Conservation (phyloP, 2,888 invertebrate genomes). For the Aproaerema taeniolella region DNA sequence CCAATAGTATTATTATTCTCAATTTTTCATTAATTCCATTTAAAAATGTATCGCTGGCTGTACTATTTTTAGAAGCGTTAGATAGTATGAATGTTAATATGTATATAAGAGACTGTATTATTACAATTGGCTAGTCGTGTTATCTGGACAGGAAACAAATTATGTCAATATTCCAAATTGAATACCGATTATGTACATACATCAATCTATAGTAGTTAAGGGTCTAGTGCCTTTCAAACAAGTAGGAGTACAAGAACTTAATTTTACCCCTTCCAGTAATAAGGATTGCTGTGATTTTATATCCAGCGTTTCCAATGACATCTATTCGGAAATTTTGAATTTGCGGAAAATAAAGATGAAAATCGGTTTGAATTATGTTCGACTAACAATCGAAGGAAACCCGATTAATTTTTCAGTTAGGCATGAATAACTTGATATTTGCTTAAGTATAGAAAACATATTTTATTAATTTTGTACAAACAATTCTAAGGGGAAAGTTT, state of each 20-base stretch:
- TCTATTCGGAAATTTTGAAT: no score
- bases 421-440: no score
- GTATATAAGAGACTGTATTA: constrained; percentile 34
- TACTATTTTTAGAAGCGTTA: constrained; percentile 30
- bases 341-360: no score
- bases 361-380: no score
- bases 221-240: constrained; percentile 71
- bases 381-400: no score
- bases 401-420: no score
- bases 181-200: constrained; percentile 61
- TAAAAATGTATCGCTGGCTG: constrained; percentile 39
- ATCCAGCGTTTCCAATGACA: no score
- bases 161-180: constrained; percentile 35
- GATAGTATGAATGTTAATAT: constrained; percentile 24
- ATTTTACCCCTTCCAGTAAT: constrained; percentile 24
- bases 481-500: no score
- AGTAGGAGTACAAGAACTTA: constrained; percentile 62
- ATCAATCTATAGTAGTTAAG: constrained; percentile 67
- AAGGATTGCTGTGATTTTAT: constrained; percentile 31
- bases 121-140: constrained; percentile 58
- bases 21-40: no score
- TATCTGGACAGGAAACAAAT: constrained; percentile 35
- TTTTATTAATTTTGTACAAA: no score
- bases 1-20: constrained; percentile 34
- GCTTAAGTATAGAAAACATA: no score